These are phyloP conservation scores for Drosophila nebulosa DNA, from an alignment of 1,140 invertebrate genomes.

Conservation along the genomic window DNA sequence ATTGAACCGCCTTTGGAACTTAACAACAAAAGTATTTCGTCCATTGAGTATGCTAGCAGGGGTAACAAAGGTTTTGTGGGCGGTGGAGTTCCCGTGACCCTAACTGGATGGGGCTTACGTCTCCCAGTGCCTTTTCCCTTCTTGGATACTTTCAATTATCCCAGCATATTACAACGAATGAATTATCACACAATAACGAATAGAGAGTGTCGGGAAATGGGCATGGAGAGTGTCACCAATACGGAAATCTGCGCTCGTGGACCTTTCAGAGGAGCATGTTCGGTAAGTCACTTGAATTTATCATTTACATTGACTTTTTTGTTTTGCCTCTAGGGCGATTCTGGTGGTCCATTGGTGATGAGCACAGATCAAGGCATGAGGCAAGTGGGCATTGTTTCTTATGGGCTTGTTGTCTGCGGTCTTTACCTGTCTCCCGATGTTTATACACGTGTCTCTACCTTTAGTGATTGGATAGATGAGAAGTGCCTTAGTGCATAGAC, in stretches of 20 bases:
- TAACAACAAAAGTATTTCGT: conserved; percentile 40
- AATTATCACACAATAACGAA: conserved; percentile 68
- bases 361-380: conserved; percentile 21
- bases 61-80: conserved; percentile 32
- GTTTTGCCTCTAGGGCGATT: conserved; percentile 85
- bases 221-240: conserved; percentile 64
- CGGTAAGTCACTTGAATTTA: conserved; percentile 38
- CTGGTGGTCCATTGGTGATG: conserved; percentile 85
- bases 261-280: conserved; percentile 79
- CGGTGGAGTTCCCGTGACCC: conserved; percentile 50
- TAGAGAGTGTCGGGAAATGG: conserved; percentile 42
- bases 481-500: neutral
- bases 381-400: conserved; percentile 87
- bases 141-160: conserved; percentile 57
- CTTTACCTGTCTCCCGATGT: conserved; percentile 82
- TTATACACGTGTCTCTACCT: conserved; percentile 82
- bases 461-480: conserved; percentile 81
- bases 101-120: conserved; percentile 77
- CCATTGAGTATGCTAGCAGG: conserved; percentile 38
- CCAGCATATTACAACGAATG: conserved; percentile 62
- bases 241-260: conserved; percentile 82
- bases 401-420: conserved; percentile 84
- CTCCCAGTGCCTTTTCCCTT: conserved; percentile 52
- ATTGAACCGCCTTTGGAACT: conserved; percentile 49
- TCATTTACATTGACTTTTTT: neutral